phyloP scores from a whole-genome alignment of 2,113 vertebrate species.

The Oncorhynchus gorbuscha region DNA sequence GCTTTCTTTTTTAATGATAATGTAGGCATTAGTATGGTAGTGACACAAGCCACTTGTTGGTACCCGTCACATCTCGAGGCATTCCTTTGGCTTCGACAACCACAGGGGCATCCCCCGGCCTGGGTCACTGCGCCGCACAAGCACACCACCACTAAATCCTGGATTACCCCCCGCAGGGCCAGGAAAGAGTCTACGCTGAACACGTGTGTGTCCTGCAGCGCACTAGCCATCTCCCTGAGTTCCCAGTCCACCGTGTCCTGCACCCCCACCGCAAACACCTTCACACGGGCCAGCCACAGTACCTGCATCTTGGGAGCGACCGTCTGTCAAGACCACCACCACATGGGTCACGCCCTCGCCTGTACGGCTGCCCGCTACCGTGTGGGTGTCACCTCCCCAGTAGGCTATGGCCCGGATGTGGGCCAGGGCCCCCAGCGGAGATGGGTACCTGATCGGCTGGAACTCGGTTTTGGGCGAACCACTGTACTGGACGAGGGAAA shows the following conservation, averaged over 20 bases:
- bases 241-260: constrained; percentile 79
- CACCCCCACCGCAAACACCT: constrained; percentile 83
- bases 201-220: constrained; percentile 71
- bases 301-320: constrained; percentile 77
- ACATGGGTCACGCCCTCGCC: constrained; percentile 78
- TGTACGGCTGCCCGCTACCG: constrained; percentile 83
- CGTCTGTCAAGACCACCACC: constrained; percentile 82
- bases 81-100: constrained; percentile 72
- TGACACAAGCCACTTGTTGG: constrained; percentile 58
- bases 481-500: constrained; percentile 86
- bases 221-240: constrained; percentile 81
- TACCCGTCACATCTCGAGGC: constrained; percentile 86
- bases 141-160: constrained; percentile 78
- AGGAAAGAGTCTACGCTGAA: constrained; percentile 86
- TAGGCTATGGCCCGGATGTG: constrained; percentile 82
- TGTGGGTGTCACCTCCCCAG: constrained; percentile 74
- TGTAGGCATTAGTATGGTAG: constrained; percentile 60
- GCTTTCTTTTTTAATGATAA: neutral
- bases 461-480: constrained; percentile 83
- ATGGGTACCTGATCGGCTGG: constrained; percentile 79
- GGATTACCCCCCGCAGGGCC: constrained; percentile 78
- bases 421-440: constrained; percentile 75
- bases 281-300: constrained; percentile 75
- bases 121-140: constrained; percentile 72
- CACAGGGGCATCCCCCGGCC: constrained; percentile 59